Percentiles rank a stretch among this genome's conserved stretches.
Evolutionary conservation across 1,140 invertebrate genomes (phyloP).

Genomic region (Goniozus legneri): DNA sequence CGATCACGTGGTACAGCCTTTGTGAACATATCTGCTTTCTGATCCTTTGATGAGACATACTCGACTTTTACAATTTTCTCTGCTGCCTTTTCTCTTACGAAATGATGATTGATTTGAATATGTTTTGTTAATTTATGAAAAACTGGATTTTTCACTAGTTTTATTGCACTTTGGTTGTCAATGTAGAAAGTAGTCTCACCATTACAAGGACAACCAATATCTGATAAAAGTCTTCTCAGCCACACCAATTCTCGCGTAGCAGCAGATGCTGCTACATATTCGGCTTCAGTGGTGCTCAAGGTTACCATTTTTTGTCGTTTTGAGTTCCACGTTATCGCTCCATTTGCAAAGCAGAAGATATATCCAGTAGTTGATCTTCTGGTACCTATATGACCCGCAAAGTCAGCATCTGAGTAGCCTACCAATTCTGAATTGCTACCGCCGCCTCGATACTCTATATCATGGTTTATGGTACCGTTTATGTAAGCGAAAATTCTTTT

Average conservation of each 20-base stretch:
- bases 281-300: constrained; percentile 38
- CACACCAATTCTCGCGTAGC: constrained; percentile 40
- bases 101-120: background rate
- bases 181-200: background rate
- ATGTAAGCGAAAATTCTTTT: constrained; percentile 22
- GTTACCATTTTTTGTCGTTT: constrained; percentile 1
- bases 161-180: background rate
- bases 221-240: constrained; percentile 23
- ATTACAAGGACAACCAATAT: background rate
- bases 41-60: background rate
- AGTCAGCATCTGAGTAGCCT: constrained; percentile 13
- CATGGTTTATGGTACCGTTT: background rate
- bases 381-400: constrained; percentile 2
- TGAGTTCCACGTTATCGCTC: background rate
- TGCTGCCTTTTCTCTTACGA: background rate
- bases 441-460: constrained; percentile 2
- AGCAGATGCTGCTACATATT: constrained; percentile 44
- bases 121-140: constrained; percentile 1
- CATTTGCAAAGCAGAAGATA: background rate
- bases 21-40: background rate
- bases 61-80: background rate
- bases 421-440: background rate
- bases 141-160: background rate
- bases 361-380: constrained; percentile 10
- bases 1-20: background rate